Percentiles rank a stretch among this genome's conserved stretches.
phyloP scores from a whole-genome alignment of 2,888 invertebrate genomes.

The Epiblema foenella region DNA sequence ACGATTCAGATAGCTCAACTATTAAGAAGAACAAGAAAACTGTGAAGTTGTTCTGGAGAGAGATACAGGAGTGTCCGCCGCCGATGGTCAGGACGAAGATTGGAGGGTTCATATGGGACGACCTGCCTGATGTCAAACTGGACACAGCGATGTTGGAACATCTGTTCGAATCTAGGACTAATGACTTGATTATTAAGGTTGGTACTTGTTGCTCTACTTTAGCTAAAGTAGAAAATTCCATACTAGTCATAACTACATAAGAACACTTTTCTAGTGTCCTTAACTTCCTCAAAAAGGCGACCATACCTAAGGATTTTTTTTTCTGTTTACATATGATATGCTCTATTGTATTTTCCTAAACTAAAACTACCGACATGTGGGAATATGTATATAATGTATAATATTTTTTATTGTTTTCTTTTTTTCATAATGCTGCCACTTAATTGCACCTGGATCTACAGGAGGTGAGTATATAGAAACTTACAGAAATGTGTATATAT shows the following conservation, averaged over 20 bases:
- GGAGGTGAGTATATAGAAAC: constrained; percentile 65
- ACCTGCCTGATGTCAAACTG: constrained; percentile 91
- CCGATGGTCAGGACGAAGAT: constrained; percentile 84
- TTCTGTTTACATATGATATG: too few relatives aligned
- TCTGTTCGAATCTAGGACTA: constrained; percentile 97
- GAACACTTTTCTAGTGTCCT: neutral
- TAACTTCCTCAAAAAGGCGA: neutral
- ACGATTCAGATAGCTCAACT: constrained; percentile 77
- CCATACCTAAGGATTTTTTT: too few relatives aligned
- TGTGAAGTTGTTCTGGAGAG: constrained; percentile 99
- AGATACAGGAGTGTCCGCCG: constrained; percentile 92
- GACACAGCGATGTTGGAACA: constrained; percentile 98
- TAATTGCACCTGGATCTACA: constrained; percentile 45
- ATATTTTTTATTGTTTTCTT: constrained; percentile 41
- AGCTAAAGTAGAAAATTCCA: neutral
- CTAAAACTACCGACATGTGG: neutral
- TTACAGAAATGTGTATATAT: neutral
- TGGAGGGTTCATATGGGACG: constrained; percentile 95
- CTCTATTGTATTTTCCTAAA: too few relatives aligned
- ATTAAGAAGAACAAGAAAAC: constrained; percentile 97
- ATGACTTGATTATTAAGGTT: constrained; percentile 96
- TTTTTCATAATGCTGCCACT: constrained; percentile 56
- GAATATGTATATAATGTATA: neutral
- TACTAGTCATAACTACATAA: neutral
- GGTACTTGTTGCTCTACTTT: constrained; percentile 20